A percentile compares a stretch with the other conserved stretches of the same genome.
Conservation (phyloP, 2,797 vertebrate species). For the Allobates femoralis region DNA sequence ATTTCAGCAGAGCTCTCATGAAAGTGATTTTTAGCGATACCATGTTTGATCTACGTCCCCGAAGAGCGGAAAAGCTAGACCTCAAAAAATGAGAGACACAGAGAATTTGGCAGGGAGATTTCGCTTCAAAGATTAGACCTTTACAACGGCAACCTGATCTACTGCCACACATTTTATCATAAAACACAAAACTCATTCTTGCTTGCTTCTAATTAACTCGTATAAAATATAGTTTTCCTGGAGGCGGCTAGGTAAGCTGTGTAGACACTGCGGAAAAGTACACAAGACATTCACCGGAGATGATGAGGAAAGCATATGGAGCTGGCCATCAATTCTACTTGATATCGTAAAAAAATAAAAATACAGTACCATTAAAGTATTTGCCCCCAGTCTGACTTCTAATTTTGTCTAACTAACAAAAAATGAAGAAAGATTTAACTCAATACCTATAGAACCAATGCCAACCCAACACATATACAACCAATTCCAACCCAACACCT, state of each 20-base stretch:
- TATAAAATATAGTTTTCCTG: conserved; percentile 31
- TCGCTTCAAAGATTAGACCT: conserved; percentile 47
- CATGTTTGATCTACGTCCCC: conserved; percentile 38
- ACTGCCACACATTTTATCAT: conserved; percentile 21
- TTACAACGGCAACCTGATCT: conserved; percentile 44
- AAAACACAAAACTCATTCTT: conserved; percentile 39
- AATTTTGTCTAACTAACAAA: neutral
- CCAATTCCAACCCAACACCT: too few species aligned
- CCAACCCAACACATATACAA: neutral
- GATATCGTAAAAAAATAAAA: neutral
- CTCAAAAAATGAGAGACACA: conserved; percentile 22
- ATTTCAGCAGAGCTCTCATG: conserved; percentile 32
- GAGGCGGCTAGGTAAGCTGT: neutral
- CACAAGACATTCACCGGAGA: neutral
- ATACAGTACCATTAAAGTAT: neutral
- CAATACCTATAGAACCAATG: too few species aligned
- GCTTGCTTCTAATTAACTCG: conserved; percentile 28
- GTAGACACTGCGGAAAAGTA: conserved; percentile 21
- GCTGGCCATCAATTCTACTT: neutral
- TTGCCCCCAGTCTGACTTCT: neutral
- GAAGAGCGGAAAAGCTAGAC: conserved; percentile 1
- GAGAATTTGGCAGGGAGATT: conserved; percentile 19
- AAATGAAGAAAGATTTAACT: neutral
- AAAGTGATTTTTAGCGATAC: conserved; percentile 28
- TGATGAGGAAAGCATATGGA: conserved; percentile 27